phyloP scores from a whole-genome alignment of 2,113 vertebrate genomes.

The Aspiorhynchus laticeps region DNA sequence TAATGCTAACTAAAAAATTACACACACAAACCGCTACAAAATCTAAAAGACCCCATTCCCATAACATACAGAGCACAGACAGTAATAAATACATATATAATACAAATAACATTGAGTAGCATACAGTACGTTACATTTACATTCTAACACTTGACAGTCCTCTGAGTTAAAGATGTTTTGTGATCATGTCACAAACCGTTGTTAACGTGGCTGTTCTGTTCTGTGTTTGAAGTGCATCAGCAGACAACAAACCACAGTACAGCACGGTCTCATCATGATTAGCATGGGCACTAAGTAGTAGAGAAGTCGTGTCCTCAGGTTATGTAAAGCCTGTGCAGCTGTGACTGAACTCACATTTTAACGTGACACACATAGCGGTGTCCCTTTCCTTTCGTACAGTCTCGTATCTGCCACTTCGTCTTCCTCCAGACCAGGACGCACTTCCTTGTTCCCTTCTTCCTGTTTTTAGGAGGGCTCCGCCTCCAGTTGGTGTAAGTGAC shows the following conservation, averaged over 20 bases:
- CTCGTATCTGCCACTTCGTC: conserved; percentile 86
- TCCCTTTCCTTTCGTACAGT: conserved; percentile 79
- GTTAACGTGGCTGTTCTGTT: not conserved
- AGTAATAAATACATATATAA: conserved; percentile 3
- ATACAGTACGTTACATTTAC: conserved; percentile 1
- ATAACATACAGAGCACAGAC: not conserved
- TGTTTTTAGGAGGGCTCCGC: conserved; percentile 60
- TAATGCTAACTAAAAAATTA: not conserved
- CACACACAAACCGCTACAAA: not conserved
- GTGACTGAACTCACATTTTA: conserved; percentile 58
- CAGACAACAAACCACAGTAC: not conserved
- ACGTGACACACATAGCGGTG: conserved; percentile 83
- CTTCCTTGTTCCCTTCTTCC: conserved; percentile 71
- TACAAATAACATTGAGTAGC: not conserved
- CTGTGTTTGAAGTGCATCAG: no score
- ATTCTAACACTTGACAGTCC: not conserved
- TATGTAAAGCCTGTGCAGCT: not conserved
- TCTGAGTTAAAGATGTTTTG: not conserved
- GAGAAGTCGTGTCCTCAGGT: not conserved
- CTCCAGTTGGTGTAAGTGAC: conserved; percentile 89
- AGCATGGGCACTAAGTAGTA: not conserved
- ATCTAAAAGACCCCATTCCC: not conserved
- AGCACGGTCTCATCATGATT: not conserved
- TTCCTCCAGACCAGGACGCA: conserved; percentile 82
- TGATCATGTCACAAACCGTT: not conserved